Base-by-base conservation (phyloP, 2,797 vertebrate genomes). In the Chelidonichthys spinosus region DNA sequence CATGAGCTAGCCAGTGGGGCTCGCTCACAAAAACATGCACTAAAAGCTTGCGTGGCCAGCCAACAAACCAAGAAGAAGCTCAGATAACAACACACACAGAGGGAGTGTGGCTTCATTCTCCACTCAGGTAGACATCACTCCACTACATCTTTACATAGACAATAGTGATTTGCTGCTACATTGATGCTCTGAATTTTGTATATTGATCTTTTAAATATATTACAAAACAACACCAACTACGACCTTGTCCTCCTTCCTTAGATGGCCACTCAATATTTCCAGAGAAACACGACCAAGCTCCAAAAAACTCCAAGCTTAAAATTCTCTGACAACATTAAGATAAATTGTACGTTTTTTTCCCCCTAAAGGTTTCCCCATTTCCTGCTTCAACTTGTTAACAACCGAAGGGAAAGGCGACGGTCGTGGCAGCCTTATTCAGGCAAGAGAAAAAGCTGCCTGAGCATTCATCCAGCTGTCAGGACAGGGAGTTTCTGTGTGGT, bases 401-500 rank as follows among this genome's bases (percentile, higher is more conserved):
- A 47, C 40, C 7, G 14, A 71, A 58, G 40, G 56, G 18, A 74
- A 47, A 63, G 33, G 10, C 1, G 6, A 68, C 17, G 10, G 42
- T 25, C 9, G 15, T 35, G 39, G 72, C 39, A 42, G 65, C 43
- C 13, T 75, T 35, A 69, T 61, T 82, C 60, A 44, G 64, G 63
- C 18, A 9, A 60, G 39, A 67, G 47, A 50, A 59, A 65, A 79
- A 36, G 47, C 42, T 25, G 33, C 58, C 56, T 46, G 50, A 79
- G 76, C 52, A 47, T 66, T 74, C 65, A 76, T 63, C 42, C 40
- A 50, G 47, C 47, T 50, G 47, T 72, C 60, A 54, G 60, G 53
- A 82, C 33, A 43, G 39, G 25, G 25, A 67, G 64, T 39, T 36
- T 74, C 70, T 79, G 80, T 79, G 75, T 82, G 79, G 77, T 82